These are phyloP conservation scores for Semicossyphus pulcher DNA, from an alignment of 2,113 vertebrate genomes.

Conservation along the genomic window DNA sequence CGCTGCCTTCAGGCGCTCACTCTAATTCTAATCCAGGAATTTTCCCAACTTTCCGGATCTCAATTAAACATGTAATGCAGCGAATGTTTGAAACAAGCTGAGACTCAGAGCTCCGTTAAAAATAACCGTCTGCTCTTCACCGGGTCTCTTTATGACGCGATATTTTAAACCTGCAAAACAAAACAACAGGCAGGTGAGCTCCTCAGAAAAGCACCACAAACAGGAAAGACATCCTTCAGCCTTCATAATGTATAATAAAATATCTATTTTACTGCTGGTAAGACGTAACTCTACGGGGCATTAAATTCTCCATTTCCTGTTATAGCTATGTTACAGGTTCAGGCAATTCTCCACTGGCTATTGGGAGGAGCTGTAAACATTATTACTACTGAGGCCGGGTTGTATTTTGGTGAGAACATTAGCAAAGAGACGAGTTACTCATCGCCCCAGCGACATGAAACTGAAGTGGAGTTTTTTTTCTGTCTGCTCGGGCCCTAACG, in stretches of 20 bases:
- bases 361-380: constrained; percentile 69
- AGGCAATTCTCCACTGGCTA: constrained; percentile 64
- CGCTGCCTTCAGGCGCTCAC: not conserved
- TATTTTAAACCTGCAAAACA: constrained; percentile 17
- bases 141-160: not conserved
- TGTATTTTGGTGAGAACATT: constrained; percentile 68
- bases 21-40: not conserved
- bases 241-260: constrained; percentile 49
- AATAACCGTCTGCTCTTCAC: not conserved
- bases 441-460: constrained; percentile 51
- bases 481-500: constrained; percentile 25
- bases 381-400: constrained; percentile 64
- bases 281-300: constrained; percentile 54
- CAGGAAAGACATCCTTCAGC: constrained; percentile 29
- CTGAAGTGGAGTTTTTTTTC: not conserved
- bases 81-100: not conserved
- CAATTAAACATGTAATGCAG: not conserved
- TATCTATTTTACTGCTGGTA: constrained; percentile 46
- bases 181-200: constrained; percentile 28
- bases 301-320: constrained; percentile 70
- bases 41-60: not conserved
- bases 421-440: constrained; percentile 54
- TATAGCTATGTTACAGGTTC: constrained; percentile 60
- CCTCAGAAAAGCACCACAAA: not conserved
- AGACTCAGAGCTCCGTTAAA: constrained; percentile 13